These are phyloP conservation scores for Trinorchestia longiramus DNA, from an alignment of 1,140 invertebrate species.

Conservation along the genomic window DNA sequence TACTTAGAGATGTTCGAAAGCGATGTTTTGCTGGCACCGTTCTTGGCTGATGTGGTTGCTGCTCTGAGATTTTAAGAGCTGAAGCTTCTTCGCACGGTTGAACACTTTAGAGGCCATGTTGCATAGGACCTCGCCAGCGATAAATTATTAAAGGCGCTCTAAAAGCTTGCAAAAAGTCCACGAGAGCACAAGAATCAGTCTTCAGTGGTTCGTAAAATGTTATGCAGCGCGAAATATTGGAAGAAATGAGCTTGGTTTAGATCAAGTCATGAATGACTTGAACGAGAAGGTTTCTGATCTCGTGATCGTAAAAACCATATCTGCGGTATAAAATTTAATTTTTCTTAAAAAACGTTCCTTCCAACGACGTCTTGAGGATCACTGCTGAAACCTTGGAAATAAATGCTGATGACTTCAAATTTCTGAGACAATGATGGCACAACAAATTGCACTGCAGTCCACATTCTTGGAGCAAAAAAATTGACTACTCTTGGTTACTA, in stretches of 20 bases:
- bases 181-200: constrained; percentile 13
- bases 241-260: background rate
- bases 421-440: background rate
- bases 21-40: background rate
- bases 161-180: background rate
- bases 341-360: background rate
- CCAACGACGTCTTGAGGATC: background rate
- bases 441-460: background rate
- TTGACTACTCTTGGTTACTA: too few species aligned
- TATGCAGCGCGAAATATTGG: background rate
- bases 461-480: too few species aligned
- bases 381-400: background rate
- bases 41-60: background rate
- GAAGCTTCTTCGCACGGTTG: background rate
- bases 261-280: background rate
- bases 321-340: background rate
- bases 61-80: background rate
- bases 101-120: background rate
- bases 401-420: background rate
- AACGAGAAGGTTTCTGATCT: background rate
- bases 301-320: background rate
- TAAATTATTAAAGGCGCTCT: constrained; percentile 38
- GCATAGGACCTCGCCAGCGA: background rate
- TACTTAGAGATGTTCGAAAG: background rate
- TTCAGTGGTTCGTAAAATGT: constrained; percentile 20